These are phyloP conservation scores for Gymnocephalus cernua DNA, from an alignment of 2,113 vertebrate genomes.

Conservation along the genomic window DNA sequence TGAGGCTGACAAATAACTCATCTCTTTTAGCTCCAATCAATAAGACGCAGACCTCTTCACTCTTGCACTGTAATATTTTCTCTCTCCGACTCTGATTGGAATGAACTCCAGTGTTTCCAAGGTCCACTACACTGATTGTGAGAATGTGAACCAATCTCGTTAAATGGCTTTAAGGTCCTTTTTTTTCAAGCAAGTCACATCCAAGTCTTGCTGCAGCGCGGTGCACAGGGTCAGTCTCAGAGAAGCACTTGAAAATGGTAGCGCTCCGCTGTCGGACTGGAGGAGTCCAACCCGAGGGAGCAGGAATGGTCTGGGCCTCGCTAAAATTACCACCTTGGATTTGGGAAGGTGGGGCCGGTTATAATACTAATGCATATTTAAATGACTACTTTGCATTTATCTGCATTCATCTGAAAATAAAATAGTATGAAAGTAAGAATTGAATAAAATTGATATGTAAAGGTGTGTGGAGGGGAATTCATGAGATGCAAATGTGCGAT, in stretches of 20 bases:
- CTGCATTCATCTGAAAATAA: constrained; percentile 82
- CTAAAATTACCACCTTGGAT: constrained; percentile 68
- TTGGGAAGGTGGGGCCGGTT: constrained; percentile 32
- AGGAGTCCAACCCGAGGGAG: constrained; percentile 49
- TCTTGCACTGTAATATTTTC: constrained; percentile 39
- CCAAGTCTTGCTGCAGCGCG: constrained; percentile 27
- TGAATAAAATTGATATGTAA: constrained; percentile 60
- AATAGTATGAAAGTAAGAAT: constrained; percentile 58
- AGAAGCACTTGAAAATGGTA: constrained; percentile 52
- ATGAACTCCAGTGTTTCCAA: constrained; percentile 69
- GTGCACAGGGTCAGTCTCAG: constrained; percentile 32
- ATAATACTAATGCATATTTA: constrained; percentile 84
- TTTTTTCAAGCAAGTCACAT: constrained; percentile 47
- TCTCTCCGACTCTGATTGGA: constrained; percentile 78
- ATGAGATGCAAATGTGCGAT: constrained; percentile 85
- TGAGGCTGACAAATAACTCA: constrained; percentile 79
- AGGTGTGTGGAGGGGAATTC: constrained; percentile 70
- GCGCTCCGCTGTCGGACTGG: constrained; percentile 1
- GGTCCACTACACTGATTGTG: constrained; percentile 67
- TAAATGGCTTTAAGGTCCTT: constrained; percentile 38
- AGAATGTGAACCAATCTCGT: constrained; percentile 55
- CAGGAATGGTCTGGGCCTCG: constrained; percentile 56
- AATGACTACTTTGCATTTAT: constrained; percentile 83
- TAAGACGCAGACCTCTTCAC: constrained; percentile 68
- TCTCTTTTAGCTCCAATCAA: constrained; percentile 78